Conservation (phyloP, 2,797 vertebrate species). For the Octomys mimax region DNA sequence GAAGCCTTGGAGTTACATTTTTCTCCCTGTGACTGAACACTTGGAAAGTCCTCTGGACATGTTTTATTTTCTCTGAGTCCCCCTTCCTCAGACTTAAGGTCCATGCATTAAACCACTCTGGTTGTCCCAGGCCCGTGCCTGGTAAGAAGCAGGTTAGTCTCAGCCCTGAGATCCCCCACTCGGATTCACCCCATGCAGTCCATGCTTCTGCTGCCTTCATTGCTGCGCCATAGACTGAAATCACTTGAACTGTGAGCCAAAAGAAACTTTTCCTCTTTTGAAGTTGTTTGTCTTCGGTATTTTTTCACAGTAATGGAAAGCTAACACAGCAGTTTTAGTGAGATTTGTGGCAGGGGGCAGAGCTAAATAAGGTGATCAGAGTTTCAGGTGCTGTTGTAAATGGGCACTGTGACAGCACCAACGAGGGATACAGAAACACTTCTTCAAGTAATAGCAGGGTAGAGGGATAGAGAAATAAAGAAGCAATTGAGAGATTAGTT, state of each 20-base stretch:
- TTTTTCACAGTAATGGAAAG: neutral
- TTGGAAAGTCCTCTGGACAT: neutral
- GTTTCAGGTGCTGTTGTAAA: neutral
- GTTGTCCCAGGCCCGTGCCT: rapidly evolving
- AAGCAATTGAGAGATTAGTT: neutral
- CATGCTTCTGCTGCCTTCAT: neutral
- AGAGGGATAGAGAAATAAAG: neutral
- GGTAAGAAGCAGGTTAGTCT: rapidly evolving
- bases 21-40: neutral
- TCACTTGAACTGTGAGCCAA: neutral
- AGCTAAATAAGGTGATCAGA: neutral
- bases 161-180: neutral
- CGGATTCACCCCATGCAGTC: rapidly evolving
- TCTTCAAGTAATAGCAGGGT: neutral
- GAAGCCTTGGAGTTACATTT: neutral
- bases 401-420: neutral
- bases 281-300: neutral
- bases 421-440: neutral
- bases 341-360: neutral
- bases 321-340: neutral
- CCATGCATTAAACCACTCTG: neutral
- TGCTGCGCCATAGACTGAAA: neutral
- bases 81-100: neutral
- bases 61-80: neutral
- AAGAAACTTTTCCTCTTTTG: neutral